A percentile compares a stretch with the other conserved stretches of the same genome.
These are phyloP conservation scores for Pheosia gnoma DNA, from an alignment of 2,888 invertebrate species.

Conservation along the genomic window DNA sequence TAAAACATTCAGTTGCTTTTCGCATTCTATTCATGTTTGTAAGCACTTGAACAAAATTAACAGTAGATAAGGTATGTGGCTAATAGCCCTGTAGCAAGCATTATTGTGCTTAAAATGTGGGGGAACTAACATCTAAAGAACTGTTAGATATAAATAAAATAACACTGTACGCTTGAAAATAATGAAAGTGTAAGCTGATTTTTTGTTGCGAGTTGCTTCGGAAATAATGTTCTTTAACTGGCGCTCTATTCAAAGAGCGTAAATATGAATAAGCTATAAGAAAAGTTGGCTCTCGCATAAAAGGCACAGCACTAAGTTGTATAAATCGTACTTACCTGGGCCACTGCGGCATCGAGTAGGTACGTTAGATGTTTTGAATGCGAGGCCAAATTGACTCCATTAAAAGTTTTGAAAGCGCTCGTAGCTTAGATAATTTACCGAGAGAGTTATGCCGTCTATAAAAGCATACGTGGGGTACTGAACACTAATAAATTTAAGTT, in stretches of 20 bases:
- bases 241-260: conserved; percentile 40
- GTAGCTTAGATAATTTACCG: conserved; percentile 81
- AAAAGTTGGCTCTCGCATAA: conserved; percentile 51
- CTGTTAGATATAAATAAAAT: conserved; percentile 30
- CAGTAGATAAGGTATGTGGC: conserved; percentile 41
- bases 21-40: conserved; percentile 40
- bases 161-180: conserved; percentile 22
- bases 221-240: conserved; percentile 41
- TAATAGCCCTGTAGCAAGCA: conserved; percentile 40
- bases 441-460: conserved; percentile 76
- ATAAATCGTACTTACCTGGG: conserved; percentile 71
- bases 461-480: conserved; percentile 66
- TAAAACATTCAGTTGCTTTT: conserved; percentile 51
- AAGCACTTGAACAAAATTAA: conserved; percentile 49
- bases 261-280: conserved; percentile 34
- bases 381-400: conserved; percentile 81
- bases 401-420: conserved; percentile 82
- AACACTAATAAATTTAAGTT: conserved; percentile 74
- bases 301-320: conserved; percentile 64
- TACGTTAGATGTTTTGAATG: conserved; percentile 77
- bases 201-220: conserved; percentile 27
- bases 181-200: conserved; percentile 39
- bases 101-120: conserved; percentile 36
- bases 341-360: conserved; percentile 49
- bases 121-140: conserved; percentile 32